Evolutionary conservation across 2,113 vertebrate genomes (phyloP).

Genomic region (Leucopternis melanops): DNA sequence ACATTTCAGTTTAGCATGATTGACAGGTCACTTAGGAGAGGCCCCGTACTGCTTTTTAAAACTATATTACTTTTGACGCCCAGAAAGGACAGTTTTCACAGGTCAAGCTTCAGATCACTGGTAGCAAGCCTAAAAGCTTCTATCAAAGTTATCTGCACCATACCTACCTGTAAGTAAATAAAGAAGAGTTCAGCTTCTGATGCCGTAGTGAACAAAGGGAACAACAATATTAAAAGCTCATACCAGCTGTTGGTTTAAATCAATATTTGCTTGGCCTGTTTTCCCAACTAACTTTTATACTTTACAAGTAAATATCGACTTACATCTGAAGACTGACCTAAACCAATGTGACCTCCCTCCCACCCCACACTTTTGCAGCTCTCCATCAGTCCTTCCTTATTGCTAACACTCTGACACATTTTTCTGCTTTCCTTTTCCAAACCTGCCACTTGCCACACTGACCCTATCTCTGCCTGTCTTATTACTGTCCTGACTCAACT

Average conservation of each 20-base stretch:
- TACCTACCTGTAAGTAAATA: slow-evolving; percentile 24
- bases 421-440: neutral
- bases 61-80: neutral
- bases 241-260: slow-evolving; percentile 8
- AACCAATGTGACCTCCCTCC: neutral
- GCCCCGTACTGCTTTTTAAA: neutral
- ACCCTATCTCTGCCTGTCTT: neutral
- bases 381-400: neutral
- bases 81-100: slow-evolving; percentile 25
- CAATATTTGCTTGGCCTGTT: slow-evolving; percentile 37
- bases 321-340: neutral
- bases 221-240: slow-evolving; percentile 15
- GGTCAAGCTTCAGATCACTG: slow-evolving; percentile 20
- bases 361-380: neutral
- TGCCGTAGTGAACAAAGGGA: neutral
- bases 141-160: slow-evolving; percentile 18
- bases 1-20: slow-evolving; percentile 42
- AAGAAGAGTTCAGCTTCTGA: slow-evolving; percentile 31
- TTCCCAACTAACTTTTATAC: slow-evolving; percentile 23
- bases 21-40: slow-evolving; percentile 2
- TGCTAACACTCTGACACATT: neutral
- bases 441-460: neutral
- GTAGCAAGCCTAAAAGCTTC: slow-evolving; percentile 8
- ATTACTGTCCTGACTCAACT: neutral
- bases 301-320: neutral